A percentile compares a stretch with the other conserved stretches of the same genome.
These are phyloP conservation scores for Chinchilla lanigera DNA, from an alignment of 2,113 vertebrate species.

Conservation along the genomic window DNA sequence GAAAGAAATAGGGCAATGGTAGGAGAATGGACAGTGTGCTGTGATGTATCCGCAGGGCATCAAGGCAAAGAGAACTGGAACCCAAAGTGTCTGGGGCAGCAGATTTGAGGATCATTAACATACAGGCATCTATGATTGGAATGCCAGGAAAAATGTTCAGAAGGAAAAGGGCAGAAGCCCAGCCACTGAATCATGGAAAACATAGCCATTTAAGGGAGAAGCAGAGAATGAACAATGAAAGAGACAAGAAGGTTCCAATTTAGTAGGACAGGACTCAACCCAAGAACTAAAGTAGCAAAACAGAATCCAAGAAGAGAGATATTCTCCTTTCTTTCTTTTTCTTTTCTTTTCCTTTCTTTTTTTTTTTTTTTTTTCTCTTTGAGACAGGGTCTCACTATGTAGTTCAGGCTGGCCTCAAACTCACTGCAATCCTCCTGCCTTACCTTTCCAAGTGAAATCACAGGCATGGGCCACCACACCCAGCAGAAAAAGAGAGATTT, in stretches of 20 bases:
- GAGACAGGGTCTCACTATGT: not conserved
- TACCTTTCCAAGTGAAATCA: not conserved
- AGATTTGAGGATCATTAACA: not conserved
- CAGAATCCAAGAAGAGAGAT: not conserved
- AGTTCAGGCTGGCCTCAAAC: not conserved
- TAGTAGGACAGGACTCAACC: not conserved
- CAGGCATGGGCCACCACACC: not conserved
- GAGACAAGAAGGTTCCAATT: not conserved
- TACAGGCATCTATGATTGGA: too few relatives aligned
- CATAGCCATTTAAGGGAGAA: not conserved
- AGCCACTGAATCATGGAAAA: not conserved
- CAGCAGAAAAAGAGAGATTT: not conserved
- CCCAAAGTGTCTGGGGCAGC: too few relatives aligned
- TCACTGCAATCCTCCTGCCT: not conserved
- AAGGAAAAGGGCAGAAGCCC: not conserved
- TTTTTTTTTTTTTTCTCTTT: not conserved
- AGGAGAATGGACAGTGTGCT: not conserved
- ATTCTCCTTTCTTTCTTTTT: not conserved
- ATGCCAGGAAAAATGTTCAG: not conserved
- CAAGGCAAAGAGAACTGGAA: not conserved
- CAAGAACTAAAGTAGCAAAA: not conserved
- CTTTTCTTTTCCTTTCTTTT: not conserved
- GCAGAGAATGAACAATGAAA: not conserved
- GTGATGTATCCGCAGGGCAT: not conserved
- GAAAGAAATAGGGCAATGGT: accelerated